Percentiles rank a stretch among this genome's conserved stretches.
Conservation (phyloP, 1,140 invertebrate genomes). For the Sminthurides bifidus region DNA sequence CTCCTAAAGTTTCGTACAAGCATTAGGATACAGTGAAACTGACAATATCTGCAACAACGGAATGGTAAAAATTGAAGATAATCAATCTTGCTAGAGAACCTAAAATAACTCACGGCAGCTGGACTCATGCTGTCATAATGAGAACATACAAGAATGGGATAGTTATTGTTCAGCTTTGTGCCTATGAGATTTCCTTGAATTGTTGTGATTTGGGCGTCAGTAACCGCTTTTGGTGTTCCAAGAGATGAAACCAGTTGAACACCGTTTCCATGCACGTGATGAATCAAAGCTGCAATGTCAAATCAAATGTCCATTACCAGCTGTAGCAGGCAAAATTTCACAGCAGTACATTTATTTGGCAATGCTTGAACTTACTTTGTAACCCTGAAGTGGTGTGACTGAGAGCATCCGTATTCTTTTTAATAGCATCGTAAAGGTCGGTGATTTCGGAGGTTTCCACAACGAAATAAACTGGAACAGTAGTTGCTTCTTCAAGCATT, state of each 20-base stretch:
- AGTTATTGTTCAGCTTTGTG: conserved; percentile 61
- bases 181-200: conserved; percentile 69
- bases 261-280: conserved; percentile 80
- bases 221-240: conserved; percentile 52
- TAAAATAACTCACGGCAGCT: conserved; percentile 60
- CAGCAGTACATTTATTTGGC: neutral
- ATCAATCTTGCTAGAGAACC: too few species aligned
- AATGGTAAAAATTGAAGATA: too few species aligned
- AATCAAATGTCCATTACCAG: conserved; percentile 18
- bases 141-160: conserved; percentile 76
- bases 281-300: conserved; percentile 53
- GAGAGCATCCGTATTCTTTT: conserved; percentile 39
- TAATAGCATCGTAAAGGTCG: conserved; percentile 54
- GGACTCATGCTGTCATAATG: conserved; percentile 85
- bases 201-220: conserved; percentile 69
- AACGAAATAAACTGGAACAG: conserved; percentile 82
- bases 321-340: conserved; percentile 7
- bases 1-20: conserved; percentile 47
- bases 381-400: conserved; percentile 37
- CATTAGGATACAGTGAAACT: too few species aligned
- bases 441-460: conserved; percentile 58
- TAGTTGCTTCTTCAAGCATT: conserved; percentile 64
- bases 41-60: too few species aligned
- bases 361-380: conserved; percentile 41
- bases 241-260: conserved; percentile 71